These are phyloP conservation scores for Xanthia icteritia DNA, from an alignment of 2,888 invertebrate genomes.

Conservation along the genomic window DNA sequence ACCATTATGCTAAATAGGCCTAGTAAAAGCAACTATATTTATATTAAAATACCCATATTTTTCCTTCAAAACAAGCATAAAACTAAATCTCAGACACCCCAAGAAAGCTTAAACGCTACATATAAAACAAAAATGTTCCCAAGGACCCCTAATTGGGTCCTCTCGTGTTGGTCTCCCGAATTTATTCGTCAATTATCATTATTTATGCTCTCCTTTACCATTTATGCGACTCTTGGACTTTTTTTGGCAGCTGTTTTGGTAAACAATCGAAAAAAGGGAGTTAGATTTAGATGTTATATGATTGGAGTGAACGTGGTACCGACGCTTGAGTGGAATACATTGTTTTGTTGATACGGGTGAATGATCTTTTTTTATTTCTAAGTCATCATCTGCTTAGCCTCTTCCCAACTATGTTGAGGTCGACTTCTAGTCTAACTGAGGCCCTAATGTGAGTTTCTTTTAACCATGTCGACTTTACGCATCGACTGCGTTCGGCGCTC, in stretches of 20 bases:
- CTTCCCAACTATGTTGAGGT: no score
- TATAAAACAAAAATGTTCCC: conserved; percentile 40
- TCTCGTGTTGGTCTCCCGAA: conserved; percentile 24
- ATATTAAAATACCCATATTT: neutral
- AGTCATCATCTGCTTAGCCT: no score
- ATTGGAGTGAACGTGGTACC: neutral
- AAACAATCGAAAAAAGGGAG: conserved; percentile 31
- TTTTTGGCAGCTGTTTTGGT: conserved; percentile 43
- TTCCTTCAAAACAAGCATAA: conserved; percentile 4
- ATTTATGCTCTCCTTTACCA: conserved; percentile 52
- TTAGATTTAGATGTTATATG: conserved; percentile 18
- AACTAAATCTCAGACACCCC: conserved; percentile 20
- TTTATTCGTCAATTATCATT: conserved; percentile 58
- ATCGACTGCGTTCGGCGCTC: no score
- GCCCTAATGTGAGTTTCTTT: no score
- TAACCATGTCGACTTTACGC: no score
- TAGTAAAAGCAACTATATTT: neutral
- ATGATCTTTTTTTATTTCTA: neutral
- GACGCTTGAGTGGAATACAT: neutral
- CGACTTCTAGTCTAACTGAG: no score
- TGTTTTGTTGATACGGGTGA: neutral
- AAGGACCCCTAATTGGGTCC: conserved; percentile 43
- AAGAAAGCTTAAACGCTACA: conserved; percentile 20
- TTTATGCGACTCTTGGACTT: conserved; percentile 37
- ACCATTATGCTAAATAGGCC: neutral